Evolutionary conservation across 2,888 invertebrate species (phyloP).

Genomic region (Hoplodrina ambigua): DNA sequence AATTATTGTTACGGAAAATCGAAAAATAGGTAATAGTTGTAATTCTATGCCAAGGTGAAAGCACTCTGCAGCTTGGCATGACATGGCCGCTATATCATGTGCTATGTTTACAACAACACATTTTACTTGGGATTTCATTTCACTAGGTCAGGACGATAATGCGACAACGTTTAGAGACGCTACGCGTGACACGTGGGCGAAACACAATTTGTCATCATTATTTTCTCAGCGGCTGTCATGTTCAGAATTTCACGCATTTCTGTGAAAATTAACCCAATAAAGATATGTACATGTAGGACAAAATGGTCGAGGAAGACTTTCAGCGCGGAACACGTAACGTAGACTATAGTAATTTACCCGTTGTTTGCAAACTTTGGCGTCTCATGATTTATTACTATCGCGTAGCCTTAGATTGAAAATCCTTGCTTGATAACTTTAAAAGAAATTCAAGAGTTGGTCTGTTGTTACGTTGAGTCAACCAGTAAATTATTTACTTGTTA

Average conservation of each 20-base stretch:
- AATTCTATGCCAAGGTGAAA: not conserved
- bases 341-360: not conserved
- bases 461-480: not conserved
- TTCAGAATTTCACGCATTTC: slow-evolving; percentile 4
- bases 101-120: not conserved
- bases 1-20: too few relatives aligned
- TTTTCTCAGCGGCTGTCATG: slow-evolving; percentile 6
- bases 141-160: not conserved
- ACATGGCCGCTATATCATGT: not conserved
- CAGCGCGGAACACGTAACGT: not conserved
- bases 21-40: too few relatives aligned
- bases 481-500: too few relatives aligned
- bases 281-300: not conserved
- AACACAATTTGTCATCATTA: slow-evolving; percentile 19
- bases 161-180: not conserved
- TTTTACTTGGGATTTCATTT: not conserved
- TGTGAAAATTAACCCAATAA: slow-evolving; percentile 4
- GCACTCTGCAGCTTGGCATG: not conserved
- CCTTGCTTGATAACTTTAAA: not conserved
- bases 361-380: slow-evolving; percentile 13
- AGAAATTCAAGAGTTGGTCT: not conserved
- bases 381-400: slow-evolving; percentile 13
- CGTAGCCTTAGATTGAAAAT: slow-evolving; percentile 14
- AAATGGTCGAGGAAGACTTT: not conserved
- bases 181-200: not conserved